A percentile compares a stretch with the other conserved stretches of the same genome.
Evolutionary conservation across 2,113 vertebrate species (phyloP).

Genomic region (Pyrgilauda ruficollis): DNA sequence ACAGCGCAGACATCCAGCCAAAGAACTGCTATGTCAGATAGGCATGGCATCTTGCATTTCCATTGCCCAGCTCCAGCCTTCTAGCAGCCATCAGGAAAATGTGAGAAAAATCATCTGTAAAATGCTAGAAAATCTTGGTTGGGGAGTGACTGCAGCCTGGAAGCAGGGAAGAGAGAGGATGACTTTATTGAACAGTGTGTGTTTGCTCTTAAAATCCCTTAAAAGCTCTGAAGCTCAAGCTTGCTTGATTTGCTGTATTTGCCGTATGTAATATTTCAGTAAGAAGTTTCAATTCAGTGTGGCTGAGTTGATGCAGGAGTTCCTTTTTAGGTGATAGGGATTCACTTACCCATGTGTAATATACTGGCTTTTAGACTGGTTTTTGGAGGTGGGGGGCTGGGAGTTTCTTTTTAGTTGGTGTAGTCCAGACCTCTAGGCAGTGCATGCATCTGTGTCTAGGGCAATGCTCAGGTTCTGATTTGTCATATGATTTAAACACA

Average conservation of each 20-base stretch:
- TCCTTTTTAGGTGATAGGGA: not conserved
- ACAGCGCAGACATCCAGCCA: not conserved
- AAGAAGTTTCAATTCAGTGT: not conserved
- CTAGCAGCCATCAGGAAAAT: not conserved
- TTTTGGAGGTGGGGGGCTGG: not conserved
- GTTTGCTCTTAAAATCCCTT: slow-evolving; percentile 35
- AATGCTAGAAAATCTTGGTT: not conserved
- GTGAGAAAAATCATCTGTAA: not conserved
- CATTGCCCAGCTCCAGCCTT: not conserved
- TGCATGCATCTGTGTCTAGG: not conserved
- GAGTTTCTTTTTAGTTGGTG: not conserved
- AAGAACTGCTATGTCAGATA: not conserved
- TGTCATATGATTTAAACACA: not conserved
- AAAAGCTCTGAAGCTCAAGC: slow-evolving; percentile 7
- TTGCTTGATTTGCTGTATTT: not conserved
- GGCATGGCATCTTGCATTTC: not conserved
- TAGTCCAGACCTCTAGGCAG: not conserved
- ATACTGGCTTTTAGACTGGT: not conserved
- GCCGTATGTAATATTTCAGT: not conserved
- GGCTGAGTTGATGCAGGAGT: not conserved
- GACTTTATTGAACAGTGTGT: not conserved
- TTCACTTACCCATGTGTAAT: not conserved
- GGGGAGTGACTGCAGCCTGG: not conserved
- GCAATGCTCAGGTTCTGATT: not conserved
- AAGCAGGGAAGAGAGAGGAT: not conserved